phyloP scores from a whole-genome alignment of 1,140 invertebrate genomes.

The Ridgeia piscesae region DNA sequence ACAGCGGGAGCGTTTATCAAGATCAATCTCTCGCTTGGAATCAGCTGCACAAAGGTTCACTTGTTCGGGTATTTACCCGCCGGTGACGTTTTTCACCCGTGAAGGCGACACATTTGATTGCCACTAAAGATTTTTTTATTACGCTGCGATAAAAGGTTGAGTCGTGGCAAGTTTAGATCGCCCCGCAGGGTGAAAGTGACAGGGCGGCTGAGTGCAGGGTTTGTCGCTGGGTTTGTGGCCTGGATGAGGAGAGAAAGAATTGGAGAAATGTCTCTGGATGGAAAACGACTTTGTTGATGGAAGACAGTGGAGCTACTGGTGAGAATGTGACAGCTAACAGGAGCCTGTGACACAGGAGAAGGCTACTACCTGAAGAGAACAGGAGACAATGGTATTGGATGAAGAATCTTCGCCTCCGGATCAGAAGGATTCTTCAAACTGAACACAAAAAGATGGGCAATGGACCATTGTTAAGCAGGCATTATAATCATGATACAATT shows the following conservation, averaged over 20 bases:
- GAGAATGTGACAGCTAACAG: not conserved
- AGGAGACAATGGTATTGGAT: not conserved
- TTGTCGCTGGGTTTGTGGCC: no score
- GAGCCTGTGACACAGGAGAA: not conserved
- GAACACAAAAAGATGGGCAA: not conserved
- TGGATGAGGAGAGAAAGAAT: not conserved
- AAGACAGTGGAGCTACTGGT: not conserved
- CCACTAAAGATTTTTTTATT: conserved; percentile 6
- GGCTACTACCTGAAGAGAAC: not conserved
- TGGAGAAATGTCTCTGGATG: not conserved
- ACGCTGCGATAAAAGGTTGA: not conserved
- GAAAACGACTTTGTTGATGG: not conserved
- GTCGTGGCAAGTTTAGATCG: not conserved
- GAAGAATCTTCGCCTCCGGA: not conserved
- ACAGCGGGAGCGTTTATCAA: not conserved
- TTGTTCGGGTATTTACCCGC: not conserved
- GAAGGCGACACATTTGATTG: not conserved
- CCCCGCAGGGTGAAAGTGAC: not conserved
- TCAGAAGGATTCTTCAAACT: not conserved
- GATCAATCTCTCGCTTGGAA: not conserved
- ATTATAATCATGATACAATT: no score
- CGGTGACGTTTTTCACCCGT: not conserved
- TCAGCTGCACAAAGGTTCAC: not conserved
- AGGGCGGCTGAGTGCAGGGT: not conserved
- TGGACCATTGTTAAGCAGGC: no score